Conservation (phyloP, 2,888 invertebrate genomes). For the Ectemnius cavifrons region DNA sequence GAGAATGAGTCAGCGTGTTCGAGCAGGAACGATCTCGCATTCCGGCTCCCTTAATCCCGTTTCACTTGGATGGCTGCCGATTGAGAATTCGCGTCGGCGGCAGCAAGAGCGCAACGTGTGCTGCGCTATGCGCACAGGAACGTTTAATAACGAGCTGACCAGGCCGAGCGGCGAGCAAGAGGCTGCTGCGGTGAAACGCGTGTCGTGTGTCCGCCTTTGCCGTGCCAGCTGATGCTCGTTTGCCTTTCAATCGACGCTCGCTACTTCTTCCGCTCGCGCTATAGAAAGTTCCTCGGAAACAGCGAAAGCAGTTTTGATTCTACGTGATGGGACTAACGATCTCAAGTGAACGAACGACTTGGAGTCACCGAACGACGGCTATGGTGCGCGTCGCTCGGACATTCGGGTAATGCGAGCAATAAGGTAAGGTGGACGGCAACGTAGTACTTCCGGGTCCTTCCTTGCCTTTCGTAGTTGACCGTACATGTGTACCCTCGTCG, state of each 20-base stretch:
- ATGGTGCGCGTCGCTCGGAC: too few relatives aligned
- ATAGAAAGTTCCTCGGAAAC: constrained; percentile 55
- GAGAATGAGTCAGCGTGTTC: constrained; percentile 38
- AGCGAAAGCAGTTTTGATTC: constrained; percentile 62
- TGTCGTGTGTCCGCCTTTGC: constrained; percentile 8
- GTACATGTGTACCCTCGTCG: too few relatives aligned
- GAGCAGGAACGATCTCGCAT: constrained; percentile 12
- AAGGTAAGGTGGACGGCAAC: too few relatives aligned
- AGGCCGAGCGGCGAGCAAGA: too few relatives aligned
- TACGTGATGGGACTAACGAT: constrained; percentile 60
- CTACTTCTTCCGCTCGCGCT: constrained; percentile 48
- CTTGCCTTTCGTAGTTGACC: too few relatives aligned
- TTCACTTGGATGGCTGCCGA: constrained; percentile 25
- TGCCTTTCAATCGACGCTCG: constrained; percentile 51
- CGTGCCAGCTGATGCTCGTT: constrained; percentile 31
- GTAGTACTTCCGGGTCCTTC: too few relatives aligned
- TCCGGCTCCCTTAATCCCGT: constrained; percentile 25
- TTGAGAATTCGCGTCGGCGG: constrained; percentile 4
- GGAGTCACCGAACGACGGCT: too few relatives aligned
- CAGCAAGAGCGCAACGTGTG: background rate
- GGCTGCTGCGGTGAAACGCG: constrained; percentile 19
- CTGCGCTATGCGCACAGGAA: too few relatives aligned
- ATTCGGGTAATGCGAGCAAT: too few relatives aligned
- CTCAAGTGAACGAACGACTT: background rate
- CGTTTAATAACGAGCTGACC: too few relatives aligned